Evolutionary conservation across 2,797 vertebrate genomes (phyloP).

Genomic region (Protonibea diacanthus): DNA sequence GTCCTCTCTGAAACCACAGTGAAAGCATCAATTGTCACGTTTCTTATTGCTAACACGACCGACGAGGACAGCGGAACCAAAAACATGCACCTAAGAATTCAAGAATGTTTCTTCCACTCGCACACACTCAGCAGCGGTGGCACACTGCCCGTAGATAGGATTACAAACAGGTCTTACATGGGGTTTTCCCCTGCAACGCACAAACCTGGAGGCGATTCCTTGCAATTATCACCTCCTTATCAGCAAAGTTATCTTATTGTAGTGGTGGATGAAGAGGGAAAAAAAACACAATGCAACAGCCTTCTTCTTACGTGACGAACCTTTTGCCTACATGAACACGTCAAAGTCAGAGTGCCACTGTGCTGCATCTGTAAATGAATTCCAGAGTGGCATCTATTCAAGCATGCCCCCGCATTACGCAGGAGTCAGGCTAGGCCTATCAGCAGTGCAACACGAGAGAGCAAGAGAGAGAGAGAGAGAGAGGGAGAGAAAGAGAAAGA

Average conservation of each 20-base stretch:
- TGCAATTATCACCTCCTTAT: slow-evolving; percentile 63
- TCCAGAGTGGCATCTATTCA: slow-evolving; percentile 76
- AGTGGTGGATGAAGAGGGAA: not conserved
- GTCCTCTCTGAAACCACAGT: slow-evolving; percentile 29
- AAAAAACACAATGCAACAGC: not conserved
- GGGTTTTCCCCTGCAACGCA: slow-evolving; percentile 74
- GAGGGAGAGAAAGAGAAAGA: slow-evolving; percentile 58
- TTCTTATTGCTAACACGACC: not conserved
- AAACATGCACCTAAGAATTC: slow-evolving; percentile 14
- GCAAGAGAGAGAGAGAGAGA: slow-evolving; percentile 12
- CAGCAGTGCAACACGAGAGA: slow-evolving; percentile 45
- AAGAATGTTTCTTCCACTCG: slow-evolving; percentile 42
- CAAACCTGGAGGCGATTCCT: slow-evolving; percentile 48
- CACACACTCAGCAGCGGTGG: slow-evolving; percentile 27
- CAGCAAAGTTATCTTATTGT: slow-evolving; percentile 36
- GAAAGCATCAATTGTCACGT: slow-evolving; percentile 3
- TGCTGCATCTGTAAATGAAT: slow-evolving; percentile 73
- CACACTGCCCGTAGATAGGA: slow-evolving; percentile 40
- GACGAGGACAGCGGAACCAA: not conserved
- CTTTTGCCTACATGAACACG: slow-evolving; percentile 14
- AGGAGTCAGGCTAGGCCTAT: slow-evolving; percentile 71
- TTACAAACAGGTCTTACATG: slow-evolving; percentile 73
- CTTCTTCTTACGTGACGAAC: slow-evolving; percentile 27
- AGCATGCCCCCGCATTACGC: slow-evolving; percentile 76
- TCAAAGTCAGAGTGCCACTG: slow-evolving; percentile 44